Conservation (phyloP, 1,140 invertebrate species). For the Helicoverpa armigera region DNA sequence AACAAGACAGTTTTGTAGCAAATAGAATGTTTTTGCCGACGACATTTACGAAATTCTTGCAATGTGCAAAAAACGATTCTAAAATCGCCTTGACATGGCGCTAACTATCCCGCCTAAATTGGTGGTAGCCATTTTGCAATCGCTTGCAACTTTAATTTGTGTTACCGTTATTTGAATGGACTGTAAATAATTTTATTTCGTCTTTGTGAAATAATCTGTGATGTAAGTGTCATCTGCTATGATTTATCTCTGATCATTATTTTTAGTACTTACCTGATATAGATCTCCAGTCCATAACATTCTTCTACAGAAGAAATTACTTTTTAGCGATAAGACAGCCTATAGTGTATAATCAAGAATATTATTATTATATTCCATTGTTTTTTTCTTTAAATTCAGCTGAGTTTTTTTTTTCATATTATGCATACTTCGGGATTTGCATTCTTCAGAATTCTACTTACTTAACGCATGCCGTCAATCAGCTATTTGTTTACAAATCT, state of each 20-base stretch:
- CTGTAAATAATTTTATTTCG: conserved; percentile 24
- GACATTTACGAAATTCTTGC: conserved; percentile 43
- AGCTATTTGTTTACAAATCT: conserved; percentile 14
- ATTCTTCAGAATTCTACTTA: too few relatives aligned
- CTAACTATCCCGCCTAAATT: conserved; percentile 35
- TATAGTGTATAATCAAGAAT: too few relatives aligned
- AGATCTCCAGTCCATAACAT: too few relatives aligned
- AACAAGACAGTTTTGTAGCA: not conserved
- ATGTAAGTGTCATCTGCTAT: conserved; percentile 30
- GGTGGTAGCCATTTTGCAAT: conserved; percentile 35
- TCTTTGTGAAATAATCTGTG: conserved; percentile 13
- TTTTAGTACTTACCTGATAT: not conserved
- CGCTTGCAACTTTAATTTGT: conserved; percentile 48
- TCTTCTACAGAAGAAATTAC: too few relatives aligned
- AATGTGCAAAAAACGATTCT: conserved; percentile 41
- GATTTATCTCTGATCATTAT: conserved; percentile 23
- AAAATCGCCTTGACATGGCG: conserved; percentile 49
- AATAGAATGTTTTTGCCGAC: conserved; percentile 33
- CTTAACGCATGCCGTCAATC: not conserved
- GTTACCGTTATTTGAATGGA: conserved; percentile 34
- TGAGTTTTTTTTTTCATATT: too few relatives aligned
- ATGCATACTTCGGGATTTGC: too few relatives aligned
- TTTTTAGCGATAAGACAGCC: too few relatives aligned
- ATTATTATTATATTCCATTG: too few relatives aligned
- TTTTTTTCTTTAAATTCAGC: too few relatives aligned